Evolutionary conservation across 2,888 invertebrate genomes (phyloP).

Genomic region (Tetrapedia diversipes): DNA sequence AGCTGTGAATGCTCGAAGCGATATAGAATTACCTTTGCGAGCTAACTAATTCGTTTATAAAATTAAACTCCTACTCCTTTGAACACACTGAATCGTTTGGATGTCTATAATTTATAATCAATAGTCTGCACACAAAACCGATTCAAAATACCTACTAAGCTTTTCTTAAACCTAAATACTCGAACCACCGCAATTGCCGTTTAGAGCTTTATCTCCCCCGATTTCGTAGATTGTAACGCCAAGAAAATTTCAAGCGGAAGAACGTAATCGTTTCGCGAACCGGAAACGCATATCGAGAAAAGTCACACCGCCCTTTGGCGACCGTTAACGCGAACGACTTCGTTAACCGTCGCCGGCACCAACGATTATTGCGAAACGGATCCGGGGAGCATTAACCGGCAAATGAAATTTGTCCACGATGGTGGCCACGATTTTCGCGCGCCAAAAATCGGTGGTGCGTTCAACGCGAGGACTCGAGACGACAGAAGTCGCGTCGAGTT

Average conservation of each 20-base stretch:
- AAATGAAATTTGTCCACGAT: slow-evolving; percentile 20
- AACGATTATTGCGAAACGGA: slow-evolving; percentile 4
- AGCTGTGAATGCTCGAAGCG: too few species aligned
- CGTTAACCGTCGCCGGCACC: not conserved
- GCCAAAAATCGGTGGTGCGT: slow-evolving; percentile 11
- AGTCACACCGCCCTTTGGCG: not conserved
- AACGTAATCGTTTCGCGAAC: not conserved
- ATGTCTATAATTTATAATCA: too few species aligned
- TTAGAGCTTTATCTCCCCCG: not conserved
- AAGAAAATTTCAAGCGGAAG: not conserved
- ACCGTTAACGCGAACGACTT: not conserved
- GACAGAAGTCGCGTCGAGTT: slow-evolving; percentile 5
- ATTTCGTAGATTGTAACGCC: not conserved
- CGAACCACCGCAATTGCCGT: too few species aligned
- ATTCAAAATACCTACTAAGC: too few species aligned
- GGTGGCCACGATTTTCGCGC: not conserved
- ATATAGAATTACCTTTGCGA: too few species aligned
- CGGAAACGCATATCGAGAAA: not conserved
- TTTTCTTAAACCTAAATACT: too few species aligned
- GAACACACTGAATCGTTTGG: too few species aligned
- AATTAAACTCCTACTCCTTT: too few species aligned
- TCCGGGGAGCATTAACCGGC: not conserved
- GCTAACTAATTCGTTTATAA: too few species aligned
- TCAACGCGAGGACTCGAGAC: slow-evolving; percentile 4
- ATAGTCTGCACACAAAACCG: too few species aligned